These are phyloP conservation scores for Drosophila sechellia DNA, from an alignment of 1,140 invertebrate genomes.

Conservation along the genomic window DNA sequence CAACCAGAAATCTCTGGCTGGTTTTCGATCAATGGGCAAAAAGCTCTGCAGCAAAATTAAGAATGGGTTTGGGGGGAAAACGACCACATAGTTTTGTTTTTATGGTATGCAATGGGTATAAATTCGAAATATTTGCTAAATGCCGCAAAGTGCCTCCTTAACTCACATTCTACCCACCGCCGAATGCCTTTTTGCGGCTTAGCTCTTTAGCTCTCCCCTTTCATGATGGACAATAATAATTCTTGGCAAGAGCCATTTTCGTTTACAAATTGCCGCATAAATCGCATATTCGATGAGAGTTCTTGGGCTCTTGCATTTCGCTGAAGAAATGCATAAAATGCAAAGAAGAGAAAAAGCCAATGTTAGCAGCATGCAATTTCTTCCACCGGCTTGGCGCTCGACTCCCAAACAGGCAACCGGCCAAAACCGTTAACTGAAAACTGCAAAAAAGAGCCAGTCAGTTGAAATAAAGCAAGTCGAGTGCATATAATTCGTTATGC, in stretches of 20 bases:
- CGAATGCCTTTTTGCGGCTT: conserved; percentile 35
- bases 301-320: conserved; percentile 39
- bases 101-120: conserved; percentile 62
- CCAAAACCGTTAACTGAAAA: conserved; percentile 70
- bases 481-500: conserved; percentile 83
- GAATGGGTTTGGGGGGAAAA: conserved; percentile 2
- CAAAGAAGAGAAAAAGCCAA: conserved; percentile 41
- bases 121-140: conserved; percentile 75
- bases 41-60: conserved; percentile 5
- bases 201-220: conserved; percentile 43
- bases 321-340: conserved; percentile 67
- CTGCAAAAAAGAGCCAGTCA: conserved; percentile 12
- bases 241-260: conserved; percentile 83
- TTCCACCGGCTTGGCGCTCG: conserved; percentile 35
- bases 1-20: neutral
- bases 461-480: conserved; percentile 80
- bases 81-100: conserved; percentile 44
- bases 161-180: conserved; percentile 5
- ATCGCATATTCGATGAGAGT: conserved; percentile 83
- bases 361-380: conserved; percentile 66
- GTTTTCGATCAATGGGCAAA: neutral
- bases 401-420: conserved; percentile 41
- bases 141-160: conserved; percentile 64
- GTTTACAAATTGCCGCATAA: conserved; percentile 83
- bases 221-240: conserved; percentile 83